Evolutionary conservation across 2,888 invertebrate species (phyloP).

Genomic region (Euzophera pinguis): DNA sequence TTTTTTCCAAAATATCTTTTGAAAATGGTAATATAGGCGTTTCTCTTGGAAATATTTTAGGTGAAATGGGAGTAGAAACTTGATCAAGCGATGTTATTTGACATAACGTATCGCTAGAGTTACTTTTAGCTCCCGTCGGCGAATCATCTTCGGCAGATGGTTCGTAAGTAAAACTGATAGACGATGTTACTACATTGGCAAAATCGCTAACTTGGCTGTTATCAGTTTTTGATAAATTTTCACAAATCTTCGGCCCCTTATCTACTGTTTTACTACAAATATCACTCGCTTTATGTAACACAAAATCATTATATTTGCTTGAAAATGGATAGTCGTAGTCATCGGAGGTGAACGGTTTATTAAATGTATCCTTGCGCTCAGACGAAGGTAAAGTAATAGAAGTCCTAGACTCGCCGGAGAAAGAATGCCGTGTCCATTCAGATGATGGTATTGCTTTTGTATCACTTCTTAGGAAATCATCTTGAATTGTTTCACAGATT

Average conservation of each 20-base stretch:
- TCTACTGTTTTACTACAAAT: slow-evolving; percentile 61
- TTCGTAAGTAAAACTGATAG: slow-evolving; percentile 75
- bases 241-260: slow-evolving; percentile 61
- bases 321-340: slow-evolving; percentile 61
- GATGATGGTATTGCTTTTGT: slow-evolving; percentile 36
- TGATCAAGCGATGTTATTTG: slow-evolving; percentile 76
- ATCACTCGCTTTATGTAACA: slow-evolving; percentile 62
- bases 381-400: slow-evolving; percentile 56
- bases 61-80: slow-evolving; percentile 77
- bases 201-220: slow-evolving; percentile 75
- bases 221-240: slow-evolving; percentile 67
- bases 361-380: slow-evolving; percentile 56
- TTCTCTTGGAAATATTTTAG: slow-evolving; percentile 71
- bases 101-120: slow-evolving; percentile 77
- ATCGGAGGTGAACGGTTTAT: slow-evolving; percentile 51
- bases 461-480: slow-evolving; percentile 34
- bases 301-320: slow-evolving; percentile 67
- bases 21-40: slow-evolving; percentile 54
- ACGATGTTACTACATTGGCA: slow-evolving; percentile 72
- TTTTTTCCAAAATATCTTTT: slow-evolving; percentile 57
- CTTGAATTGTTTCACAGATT: slow-evolving; percentile 34
- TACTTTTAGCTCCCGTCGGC: slow-evolving; percentile 68
- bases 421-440: slow-evolving; percentile 59
- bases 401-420: slow-evolving; percentile 60
- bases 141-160: slow-evolving; percentile 72